Conservation (phyloP, 2,797 vertebrate species). For the Otolemur crassicaudatus region DNA sequence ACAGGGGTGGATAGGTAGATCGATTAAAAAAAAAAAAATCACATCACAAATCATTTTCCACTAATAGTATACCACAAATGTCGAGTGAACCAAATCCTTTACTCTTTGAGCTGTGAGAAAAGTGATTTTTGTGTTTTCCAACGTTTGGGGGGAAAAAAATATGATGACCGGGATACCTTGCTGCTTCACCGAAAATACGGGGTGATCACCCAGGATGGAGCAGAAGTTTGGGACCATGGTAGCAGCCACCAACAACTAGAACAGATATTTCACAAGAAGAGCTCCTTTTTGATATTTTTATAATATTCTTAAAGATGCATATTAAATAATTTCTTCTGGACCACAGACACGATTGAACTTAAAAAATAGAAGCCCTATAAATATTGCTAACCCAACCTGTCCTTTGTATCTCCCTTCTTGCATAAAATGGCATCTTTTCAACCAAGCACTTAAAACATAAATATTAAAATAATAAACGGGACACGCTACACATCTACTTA, state of each 20-base stretch:
- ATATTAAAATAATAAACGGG: conserved; percentile 89
- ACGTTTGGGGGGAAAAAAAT: not conserved
- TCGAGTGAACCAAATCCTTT: not conserved
- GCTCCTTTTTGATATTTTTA: conserved; percentile 70
- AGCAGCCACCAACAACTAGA: conserved; percentile 58
- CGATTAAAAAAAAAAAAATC: conserved; percentile 55
- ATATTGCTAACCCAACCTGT: conserved; percentile 83
- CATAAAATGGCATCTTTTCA: conserved; percentile 88
- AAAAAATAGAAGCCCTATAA: conserved; percentile 84
- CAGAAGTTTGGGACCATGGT: not conserved
- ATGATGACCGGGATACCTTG: not conserved
- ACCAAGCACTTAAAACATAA: conserved; percentile 89
- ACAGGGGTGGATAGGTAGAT: not conserved
- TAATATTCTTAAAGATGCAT: conserved; percentile 79
- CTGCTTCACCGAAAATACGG: not conserved
- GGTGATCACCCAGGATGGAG: not conserved
- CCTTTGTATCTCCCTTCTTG: conserved; percentile 83
- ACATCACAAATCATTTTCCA: conserved; percentile 29
- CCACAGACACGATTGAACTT: conserved; percentile 61
- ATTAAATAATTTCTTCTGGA: conserved; percentile 82
- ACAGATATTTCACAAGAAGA: conserved; percentile 70
- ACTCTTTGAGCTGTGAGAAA: conserved; percentile 12
- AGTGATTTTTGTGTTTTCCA: conserved; percentile 51
- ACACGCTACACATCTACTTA: conserved; percentile 88
- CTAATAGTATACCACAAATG: conserved; percentile 25